Conservation (phyloP, 2,113 vertebrate species). For the Gymnorhina tibicen region DNA sequence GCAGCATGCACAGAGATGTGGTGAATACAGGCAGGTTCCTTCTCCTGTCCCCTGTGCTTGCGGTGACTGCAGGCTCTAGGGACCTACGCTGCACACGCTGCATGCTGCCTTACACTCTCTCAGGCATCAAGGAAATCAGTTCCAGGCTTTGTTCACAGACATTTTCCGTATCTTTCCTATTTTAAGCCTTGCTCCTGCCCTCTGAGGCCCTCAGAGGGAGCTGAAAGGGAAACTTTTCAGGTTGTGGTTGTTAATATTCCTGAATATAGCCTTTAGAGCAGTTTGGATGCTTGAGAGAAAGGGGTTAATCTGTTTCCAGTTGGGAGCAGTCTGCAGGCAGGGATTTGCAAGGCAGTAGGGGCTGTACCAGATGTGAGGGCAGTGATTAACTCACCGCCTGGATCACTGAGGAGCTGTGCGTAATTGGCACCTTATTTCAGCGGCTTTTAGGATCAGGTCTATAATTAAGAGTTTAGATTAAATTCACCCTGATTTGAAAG, state of each 20-base stretch:
- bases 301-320: background rate
- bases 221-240: background rate
- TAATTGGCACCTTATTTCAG: slow-evolving; percentile 32
- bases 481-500: background rate
- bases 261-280: background rate
- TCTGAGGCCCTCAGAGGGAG: background rate
- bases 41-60: background rate
- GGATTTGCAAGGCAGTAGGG: background rate
- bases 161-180: background rate
- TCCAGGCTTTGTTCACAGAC: background rate
- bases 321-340: background rate
- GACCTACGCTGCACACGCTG: background rate
- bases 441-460: background rate
- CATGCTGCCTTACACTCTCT: fast-evolving
- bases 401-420: background rate
- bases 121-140: background rate
- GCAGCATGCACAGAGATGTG: background rate
- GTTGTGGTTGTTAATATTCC: background rate
- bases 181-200: background rate
- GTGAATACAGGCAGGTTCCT: background rate
- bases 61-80: background rate
- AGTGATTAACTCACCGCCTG: background rate
- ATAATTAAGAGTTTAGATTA: slow-evolving; percentile 31
- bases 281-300: background rate
- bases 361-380: background rate